Base-by-base conservation (phyloP, 2,888 invertebrate genomes). In the Napeogenes sylphis region DNA sequence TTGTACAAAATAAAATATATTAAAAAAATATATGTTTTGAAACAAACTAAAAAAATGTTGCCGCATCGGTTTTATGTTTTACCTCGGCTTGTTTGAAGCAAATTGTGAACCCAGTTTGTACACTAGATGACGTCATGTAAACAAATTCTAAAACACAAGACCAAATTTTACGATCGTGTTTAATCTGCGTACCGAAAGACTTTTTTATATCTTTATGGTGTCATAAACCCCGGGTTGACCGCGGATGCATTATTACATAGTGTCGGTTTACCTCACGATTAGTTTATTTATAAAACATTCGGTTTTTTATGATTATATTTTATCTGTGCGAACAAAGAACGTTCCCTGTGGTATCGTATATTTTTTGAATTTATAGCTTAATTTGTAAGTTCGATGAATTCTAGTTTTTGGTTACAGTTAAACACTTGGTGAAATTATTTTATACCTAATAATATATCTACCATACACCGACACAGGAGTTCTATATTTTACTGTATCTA, bases 201-300 rank as follows among this genome's bases (percentile, higher is more conserved):
- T 75, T 75, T 78, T 75, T 77, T 74, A 73, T 72, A 68, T 72
- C 71, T 78, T 81, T 76, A 80, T 71, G 66, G 70, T 64, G 67
- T 71, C 65, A 68, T 81, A 78, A 80, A 81, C 65, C 67, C 64
- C 59, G 61, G 63, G 64, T 61, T 58, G 56, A 62, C 62, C 58
- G 58, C 61, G 62, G 64, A 70, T 70, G 63, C 63, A 64, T 64
- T 65, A 63, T 65, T 70, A 63, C 51, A 42, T 56, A 38, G 53
- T 21, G 59, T 56, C 12, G 35, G 53, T 54, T 51, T 51, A 51
- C 51, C 51, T 51, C 47, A 47, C n/a, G 30, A 51, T 51, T 30
- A 51, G 30, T 51, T 51, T 51, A 51, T 51, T 51, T 51, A 51
- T 51, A 51, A 51, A 51, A 51, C 30, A 21, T 30, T 51, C 30